Conservation (phyloP, 2,888 invertebrate genomes). For the Drosophila basisetae region DNA sequence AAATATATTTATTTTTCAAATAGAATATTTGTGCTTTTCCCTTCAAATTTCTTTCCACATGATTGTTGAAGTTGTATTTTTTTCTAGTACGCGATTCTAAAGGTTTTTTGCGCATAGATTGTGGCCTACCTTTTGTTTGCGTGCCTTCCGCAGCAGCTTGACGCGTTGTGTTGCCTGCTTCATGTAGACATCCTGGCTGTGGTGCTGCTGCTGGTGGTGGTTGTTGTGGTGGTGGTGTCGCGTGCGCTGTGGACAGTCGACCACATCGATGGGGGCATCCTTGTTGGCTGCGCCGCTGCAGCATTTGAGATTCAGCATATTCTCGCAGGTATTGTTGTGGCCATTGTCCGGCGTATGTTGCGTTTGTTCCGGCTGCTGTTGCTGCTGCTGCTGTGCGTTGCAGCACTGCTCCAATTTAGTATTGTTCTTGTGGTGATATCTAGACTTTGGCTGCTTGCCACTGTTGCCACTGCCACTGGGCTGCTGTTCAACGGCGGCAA, state of each 20-base stretch:
- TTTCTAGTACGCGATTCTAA: not conserved
- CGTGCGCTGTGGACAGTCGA: constrained; percentile 53
- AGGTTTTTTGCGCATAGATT: constrained; percentile 15
- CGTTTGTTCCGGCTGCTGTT: constrained; percentile 41
- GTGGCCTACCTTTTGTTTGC: constrained; percentile 84
- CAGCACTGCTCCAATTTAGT: constrained; percentile 73
- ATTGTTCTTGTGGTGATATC: constrained; percentile 76
- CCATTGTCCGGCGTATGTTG: constrained; percentile 73
- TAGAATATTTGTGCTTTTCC: not conserved
- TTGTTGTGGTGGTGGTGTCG: constrained; percentile 49
- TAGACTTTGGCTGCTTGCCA: constrained; percentile 48
- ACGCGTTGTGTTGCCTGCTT: constrained; percentile 84
- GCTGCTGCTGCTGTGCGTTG: constrained; percentile 42
- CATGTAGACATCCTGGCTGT: constrained; percentile 81
- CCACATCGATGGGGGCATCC: constrained; percentile 43
- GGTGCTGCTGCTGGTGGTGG: constrained; percentile 37
- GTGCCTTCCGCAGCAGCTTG: constrained; percentile 84
- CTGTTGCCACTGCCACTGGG: constrained; percentile 48
- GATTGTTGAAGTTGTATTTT: not conserved
- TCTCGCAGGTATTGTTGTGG: constrained; percentile 84
- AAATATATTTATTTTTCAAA: not conserved
- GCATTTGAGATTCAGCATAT: constrained; percentile 84
- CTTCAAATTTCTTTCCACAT: not conserved
- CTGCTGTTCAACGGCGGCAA: constrained; percentile 40
- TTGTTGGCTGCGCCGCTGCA: constrained; percentile 59